Base-by-base conservation (phyloP, 2,113 vertebrate genomes). In the Gambusia holbrooki region DNA sequence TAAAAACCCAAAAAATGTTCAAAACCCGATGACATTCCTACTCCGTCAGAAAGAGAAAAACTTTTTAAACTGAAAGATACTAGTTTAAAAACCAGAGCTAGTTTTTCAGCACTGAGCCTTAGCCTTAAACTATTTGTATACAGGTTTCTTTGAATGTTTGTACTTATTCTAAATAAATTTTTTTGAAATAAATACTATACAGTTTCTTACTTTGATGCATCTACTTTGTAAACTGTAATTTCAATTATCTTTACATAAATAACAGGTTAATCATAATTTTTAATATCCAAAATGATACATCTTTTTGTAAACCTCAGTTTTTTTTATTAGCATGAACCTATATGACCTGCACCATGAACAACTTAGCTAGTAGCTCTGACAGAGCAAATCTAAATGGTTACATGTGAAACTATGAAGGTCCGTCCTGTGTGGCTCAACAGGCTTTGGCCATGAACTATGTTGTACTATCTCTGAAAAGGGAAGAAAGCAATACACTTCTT, bases 81-180 rank as follows among this genome's bases (percentile, higher is more conserved):
- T 62, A 9, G 81, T 37, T 37, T 11, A 37, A 37, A 37, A 37
- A 37, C 10, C 9, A 62, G 69, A 67, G 69, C 63, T 79, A 69
- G 65, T 58, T 58, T 58, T 83, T 29, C 7, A 81, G 79, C 73
- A 84, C 77, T 88, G 60, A 71, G 37, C 62, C 66, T 65, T 72
- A 68, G 25, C 77, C 66, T n/a, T 58, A 58, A 10, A 60, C 11
- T 64, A 54, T 87, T 84, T 85, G 22, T 58, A 6, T 82, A 67
- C 67, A 10, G 84, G 35, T 69, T 48, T 79, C 70, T 51, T 32
- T 15, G 71, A 87, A 63, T 76, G 65, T 80, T 71, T 75, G 54
- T 71, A 69, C 76, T 51, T 85, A 77, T 88, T 92, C 88, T 82
- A 63, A 93, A 93, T 93, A 94, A 92, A 93, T 45, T 74, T 79